Percentiles rank a stretch among this genome's conserved stretches.
Conservation (phyloP, 2,797 vertebrate genomes). For the Momotus momota region DNA sequence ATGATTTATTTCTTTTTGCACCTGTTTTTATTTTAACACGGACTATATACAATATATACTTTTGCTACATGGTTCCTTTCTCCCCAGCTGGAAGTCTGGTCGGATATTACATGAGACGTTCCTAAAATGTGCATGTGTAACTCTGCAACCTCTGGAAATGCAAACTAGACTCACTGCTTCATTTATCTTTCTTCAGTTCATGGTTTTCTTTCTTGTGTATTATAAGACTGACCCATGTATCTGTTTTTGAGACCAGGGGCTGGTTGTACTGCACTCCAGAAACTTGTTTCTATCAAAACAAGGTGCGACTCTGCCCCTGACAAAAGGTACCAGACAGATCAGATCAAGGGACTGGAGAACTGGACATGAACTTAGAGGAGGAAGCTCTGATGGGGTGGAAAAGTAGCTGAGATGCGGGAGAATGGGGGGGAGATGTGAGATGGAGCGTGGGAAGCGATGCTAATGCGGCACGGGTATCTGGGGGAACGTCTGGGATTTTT, state of each 20-base stretch:
- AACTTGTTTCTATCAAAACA: background rate
- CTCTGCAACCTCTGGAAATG: background rate
- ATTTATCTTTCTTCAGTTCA: background rate
- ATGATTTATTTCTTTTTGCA: constrained; percentile 53
- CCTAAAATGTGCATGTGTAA: background rate
- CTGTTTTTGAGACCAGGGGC: background rate
- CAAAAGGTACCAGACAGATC: background rate
- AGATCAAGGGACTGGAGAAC: background rate
- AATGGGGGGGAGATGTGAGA: background rate
- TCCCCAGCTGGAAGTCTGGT: constrained; percentile 30
- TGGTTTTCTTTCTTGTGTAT: background rate
- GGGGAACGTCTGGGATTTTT: background rate
- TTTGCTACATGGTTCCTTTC: background rate
- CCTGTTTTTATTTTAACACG: constrained; percentile 58
- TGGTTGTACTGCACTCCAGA: background rate
- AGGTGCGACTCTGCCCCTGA: background rate
- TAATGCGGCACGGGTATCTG: accelerated
- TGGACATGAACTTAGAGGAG: background rate
- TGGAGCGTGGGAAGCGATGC: background rate
- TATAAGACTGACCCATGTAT: background rate
- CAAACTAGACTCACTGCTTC: background rate
- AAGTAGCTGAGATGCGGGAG: background rate
- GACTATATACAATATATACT: background rate
- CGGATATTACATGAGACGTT: background rate
- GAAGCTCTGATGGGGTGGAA: background rate